These are phyloP conservation scores for Schlechtendalia chinensis DNA, from an alignment of 1,140 invertebrate genomes.

Conservation along the genomic window DNA sequence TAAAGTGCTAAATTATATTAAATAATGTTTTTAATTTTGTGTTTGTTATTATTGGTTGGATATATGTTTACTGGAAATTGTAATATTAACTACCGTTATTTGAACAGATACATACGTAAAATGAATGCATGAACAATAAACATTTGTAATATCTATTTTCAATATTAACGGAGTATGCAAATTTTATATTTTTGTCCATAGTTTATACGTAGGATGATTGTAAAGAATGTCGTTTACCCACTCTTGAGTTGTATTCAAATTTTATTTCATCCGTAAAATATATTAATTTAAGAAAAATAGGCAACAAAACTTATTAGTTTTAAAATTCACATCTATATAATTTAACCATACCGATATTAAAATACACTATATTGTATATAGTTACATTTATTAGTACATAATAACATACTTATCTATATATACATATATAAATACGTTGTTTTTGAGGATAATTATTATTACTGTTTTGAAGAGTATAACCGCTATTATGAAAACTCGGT, in stretches of 20 bases:
- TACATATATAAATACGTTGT: not conserved
- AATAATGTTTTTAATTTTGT: too few relatives aligned
- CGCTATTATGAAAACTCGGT: conserved; percentile 20
- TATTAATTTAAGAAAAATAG: too few relatives aligned
- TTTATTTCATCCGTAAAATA: not conserved
- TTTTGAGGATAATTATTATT: conserved; percentile 26
- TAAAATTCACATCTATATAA: not conserved
- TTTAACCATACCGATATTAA: not conserved
- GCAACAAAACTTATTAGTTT: not conserved
- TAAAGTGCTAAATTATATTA: too few relatives aligned
- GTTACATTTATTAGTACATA: not conserved
- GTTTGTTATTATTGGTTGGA: too few relatives aligned
- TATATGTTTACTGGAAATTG: too few relatives aligned
- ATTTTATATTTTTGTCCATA: too few relatives aligned
- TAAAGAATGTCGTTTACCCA: not conserved
- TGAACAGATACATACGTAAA: too few relatives aligned
- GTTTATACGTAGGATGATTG: not conserved
- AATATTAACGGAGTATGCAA: too few relatives aligned
- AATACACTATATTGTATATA: too few relatives aligned
- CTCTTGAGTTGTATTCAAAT: not conserved
- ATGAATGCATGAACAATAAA: too few relatives aligned
- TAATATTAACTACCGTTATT: too few relatives aligned
- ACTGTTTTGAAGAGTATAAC: not conserved
- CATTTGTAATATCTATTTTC: too few relatives aligned
- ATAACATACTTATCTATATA: not conserved